Base-by-base conservation (phyloP, 2,113 vertebrate species). In the Leptodactylus fuscus region DNA sequence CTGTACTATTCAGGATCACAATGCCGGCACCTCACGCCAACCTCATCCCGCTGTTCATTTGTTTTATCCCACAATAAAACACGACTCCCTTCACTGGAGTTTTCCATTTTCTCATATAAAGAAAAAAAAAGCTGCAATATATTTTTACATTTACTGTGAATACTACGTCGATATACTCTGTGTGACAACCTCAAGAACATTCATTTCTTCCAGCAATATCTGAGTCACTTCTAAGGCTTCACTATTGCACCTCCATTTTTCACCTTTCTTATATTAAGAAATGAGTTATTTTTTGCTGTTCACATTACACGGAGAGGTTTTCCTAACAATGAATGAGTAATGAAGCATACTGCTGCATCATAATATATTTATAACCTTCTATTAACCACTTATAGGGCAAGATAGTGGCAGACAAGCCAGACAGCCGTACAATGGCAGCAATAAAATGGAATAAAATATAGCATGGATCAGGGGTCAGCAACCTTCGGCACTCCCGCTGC, bases 241-340 rank as follows among this genome's bases (percentile, higher is more conserved):
- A 13, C 6, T 13, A 5, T 9, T 29, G 55, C 24, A 65, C 82
- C 82, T 53, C 13, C 5, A 36, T 60, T 46, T 79, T 70, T 71
- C 24, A 62, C 58, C 48, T 85, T 41, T 22, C 34, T 71, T 79
- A 79, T 41, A 70, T 69, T 73, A 44, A 73, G 65, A 38, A 80
- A 80, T 51, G 29, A 24, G 75, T 51, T 80, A 69, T 60, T 85
- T 49, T 41, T 80, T 58, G 18, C 24, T 73, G 76, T 65, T 85
- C 16, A 51, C 7, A 5, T 79, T 55, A 70, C 34, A 29, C n/a
- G 36, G 83, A 58, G 58, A 58, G 83, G 83, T 53, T 73, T 80
- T 85, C 83, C 75, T 85, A 85, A 49, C 76, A 51, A 85, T 85
- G 76, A 85, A 85, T 85, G 83, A 80, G 83, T 85, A 85, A 85